phyloP scores from a whole-genome alignment of 1,140 invertebrate genomes.

The Hormaphis cornu region DNA sequence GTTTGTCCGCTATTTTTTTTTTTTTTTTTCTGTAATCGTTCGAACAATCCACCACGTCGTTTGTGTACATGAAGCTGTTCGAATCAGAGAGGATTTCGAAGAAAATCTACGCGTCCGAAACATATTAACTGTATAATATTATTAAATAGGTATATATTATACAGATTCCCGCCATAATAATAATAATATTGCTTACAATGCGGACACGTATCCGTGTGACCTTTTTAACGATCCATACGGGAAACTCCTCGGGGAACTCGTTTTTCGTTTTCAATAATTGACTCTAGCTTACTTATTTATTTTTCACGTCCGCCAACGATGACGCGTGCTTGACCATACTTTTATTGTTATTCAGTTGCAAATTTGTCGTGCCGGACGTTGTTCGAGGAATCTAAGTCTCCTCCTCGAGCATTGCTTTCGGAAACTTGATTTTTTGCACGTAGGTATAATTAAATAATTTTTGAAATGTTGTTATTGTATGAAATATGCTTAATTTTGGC shows the following conservation, averaged over 20 bases:
- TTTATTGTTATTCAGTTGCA: conserved; percentile 8
- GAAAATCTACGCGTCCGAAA: too few species aligned
- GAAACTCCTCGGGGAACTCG: conserved; percentile 11
- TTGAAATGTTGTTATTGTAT: too few species aligned
- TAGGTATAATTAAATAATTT: too few species aligned
- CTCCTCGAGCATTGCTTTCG: too few species aligned
- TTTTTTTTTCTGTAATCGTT: too few species aligned
- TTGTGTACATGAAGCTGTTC: conserved; percentile 16
- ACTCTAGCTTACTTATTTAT: neutral
- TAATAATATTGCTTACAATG: neutral
- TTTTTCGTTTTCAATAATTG: conserved; percentile 23
- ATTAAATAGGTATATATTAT: neutral
- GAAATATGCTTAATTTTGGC: too few species aligned
- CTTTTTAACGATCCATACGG: too few species aligned
- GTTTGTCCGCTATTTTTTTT: conserved; percentile 9
- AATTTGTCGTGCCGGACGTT: too few species aligned
- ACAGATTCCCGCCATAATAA: neutral
- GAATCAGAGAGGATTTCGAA: conserved; percentile 1
- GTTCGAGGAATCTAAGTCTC: too few species aligned
- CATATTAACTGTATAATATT: too few species aligned
- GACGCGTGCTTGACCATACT: neutral
- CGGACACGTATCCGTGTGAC: neutral
- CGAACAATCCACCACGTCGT: neutral
- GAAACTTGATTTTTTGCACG: too few species aligned
- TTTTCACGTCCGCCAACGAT: neutral